A percentile compares a stretch with the other conserved stretches of the same genome.
Conservation (phyloP, 2,797 vertebrate genomes). For the Carapus acus region DNA sequence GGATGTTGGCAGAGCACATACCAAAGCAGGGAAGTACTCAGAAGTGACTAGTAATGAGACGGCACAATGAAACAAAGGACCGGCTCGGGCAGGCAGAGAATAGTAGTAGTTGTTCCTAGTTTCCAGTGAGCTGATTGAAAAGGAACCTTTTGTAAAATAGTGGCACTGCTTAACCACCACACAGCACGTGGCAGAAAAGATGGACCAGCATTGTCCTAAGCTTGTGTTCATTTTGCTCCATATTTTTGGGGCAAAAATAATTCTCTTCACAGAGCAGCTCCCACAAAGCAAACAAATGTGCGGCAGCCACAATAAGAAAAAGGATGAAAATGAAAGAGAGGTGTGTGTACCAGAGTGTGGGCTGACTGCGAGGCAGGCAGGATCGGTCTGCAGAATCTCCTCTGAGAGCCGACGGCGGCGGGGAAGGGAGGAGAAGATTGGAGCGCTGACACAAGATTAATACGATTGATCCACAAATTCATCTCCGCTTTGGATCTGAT, state of each 20-base stretch:
- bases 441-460: constrained; percentile 85
- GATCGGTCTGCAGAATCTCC: constrained; percentile 81
- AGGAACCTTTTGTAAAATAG: not conserved
- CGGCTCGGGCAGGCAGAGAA: not conserved
- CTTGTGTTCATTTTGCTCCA: not conserved
- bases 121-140: not conserved
- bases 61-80: not conserved
- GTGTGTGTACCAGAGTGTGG: constrained; percentile 58
- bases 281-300: no score
- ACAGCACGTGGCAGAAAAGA: no score
- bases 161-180: no score
- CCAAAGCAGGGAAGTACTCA: not conserved
- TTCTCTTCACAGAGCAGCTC: no score
- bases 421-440: constrained; percentile 89
- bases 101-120: not conserved
- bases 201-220: not conserved
- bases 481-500: constrained; percentile 78
- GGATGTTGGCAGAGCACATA: not conserved
- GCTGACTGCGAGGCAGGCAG: constrained; percentile 74
- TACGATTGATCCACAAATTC: constrained; percentile 86
- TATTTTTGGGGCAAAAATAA: no score
- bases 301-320: not conserved
- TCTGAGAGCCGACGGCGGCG: constrained; percentile 85
- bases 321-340: no score
- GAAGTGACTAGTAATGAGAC: not conserved